These are phyloP conservation scores for Darevskia mixta DNA, from an alignment of 2,797 vertebrate genomes.

Conservation along the genomic window DNA sequence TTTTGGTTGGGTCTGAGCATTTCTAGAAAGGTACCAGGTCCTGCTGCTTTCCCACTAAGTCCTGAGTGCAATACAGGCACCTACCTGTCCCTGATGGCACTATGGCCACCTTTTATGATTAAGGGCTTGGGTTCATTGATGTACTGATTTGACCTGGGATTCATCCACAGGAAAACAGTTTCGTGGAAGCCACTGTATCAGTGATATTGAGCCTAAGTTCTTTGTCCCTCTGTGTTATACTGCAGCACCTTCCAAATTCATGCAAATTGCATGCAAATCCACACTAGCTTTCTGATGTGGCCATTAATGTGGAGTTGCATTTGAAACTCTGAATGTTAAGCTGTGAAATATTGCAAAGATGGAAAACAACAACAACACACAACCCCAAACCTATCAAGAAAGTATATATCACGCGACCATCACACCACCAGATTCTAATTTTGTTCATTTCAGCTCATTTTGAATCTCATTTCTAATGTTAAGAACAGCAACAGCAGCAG, in stretches of 20 bases:
- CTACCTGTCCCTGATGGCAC: no score
- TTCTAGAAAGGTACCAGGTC: background rate
- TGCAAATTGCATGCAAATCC: background rate
- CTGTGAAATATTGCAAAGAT: background rate
- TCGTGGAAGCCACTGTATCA: background rate
- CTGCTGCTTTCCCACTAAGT: background rate
- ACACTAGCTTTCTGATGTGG: background rate
- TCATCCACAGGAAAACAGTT: background rate
- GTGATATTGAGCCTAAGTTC: background rate
- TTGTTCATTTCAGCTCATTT: background rate
- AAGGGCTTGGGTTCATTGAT: background rate
- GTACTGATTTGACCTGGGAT: background rate
- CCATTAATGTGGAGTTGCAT: background rate
- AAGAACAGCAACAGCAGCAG: background rate
- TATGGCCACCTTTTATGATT: background rate
- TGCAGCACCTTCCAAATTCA: background rate
- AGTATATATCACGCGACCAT: no score
- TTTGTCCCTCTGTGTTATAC: no score
- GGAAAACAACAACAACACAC: no score
- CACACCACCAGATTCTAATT: background rate
- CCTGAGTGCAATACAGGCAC: accelerated
- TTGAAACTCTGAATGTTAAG: background rate
- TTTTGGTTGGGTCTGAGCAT: background rate
- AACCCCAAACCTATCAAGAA: background rate
- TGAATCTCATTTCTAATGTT: background rate